These are phyloP conservation scores for Beaufortia kweichowensis DNA, from an alignment of 2,113 vertebrate genomes.

Conservation along the genomic window DNA sequence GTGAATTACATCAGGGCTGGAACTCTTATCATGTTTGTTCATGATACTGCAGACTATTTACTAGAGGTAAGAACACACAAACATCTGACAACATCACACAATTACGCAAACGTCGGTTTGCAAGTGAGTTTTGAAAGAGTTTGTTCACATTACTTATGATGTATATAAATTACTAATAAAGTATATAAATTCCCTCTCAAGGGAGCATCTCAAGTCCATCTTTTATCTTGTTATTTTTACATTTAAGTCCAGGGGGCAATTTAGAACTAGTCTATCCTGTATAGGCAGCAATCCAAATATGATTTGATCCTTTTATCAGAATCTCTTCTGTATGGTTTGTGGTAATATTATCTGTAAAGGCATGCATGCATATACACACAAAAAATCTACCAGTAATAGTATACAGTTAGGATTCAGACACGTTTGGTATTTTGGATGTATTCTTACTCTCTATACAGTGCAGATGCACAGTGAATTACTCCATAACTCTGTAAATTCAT, in stretches of 20 bases:
- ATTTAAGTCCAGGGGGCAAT: too few species aligned
- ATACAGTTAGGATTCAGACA: not conserved
- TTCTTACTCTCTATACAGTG: not conserved
- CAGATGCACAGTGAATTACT: too few species aligned
- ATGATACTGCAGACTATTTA: constrained; percentile 89
- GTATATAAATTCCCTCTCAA: too few species aligned
- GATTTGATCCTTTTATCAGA: too few species aligned
- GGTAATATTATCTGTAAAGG: not conserved
- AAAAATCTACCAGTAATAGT: not conserved
- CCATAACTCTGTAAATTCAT: too few species aligned
- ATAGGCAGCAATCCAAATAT: too few species aligned
- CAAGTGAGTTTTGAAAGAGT: too few species aligned
- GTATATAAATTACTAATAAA: too few species aligned
- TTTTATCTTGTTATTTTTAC: too few species aligned
- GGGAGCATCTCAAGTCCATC: too few species aligned
- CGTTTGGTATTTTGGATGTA: not conserved
- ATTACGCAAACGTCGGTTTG: not conserved
- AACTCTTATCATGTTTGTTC: constrained; percentile 92
- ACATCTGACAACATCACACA: constrained; percentile 1
- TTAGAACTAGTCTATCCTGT: too few species aligned
- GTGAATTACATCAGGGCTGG: constrained; percentile 91
- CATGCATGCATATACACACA: not conserved
- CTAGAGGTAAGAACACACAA: constrained; percentile 79
- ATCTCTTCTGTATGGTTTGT: not conserved
- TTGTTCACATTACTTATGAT: too few species aligned